Percentiles rank a stretch among this genome's conserved stretches.
These are phyloP conservation scores for Callyntrura guangdongensis DNA, from an alignment of 2,888 invertebrate species.

Conservation along the genomic window DNA sequence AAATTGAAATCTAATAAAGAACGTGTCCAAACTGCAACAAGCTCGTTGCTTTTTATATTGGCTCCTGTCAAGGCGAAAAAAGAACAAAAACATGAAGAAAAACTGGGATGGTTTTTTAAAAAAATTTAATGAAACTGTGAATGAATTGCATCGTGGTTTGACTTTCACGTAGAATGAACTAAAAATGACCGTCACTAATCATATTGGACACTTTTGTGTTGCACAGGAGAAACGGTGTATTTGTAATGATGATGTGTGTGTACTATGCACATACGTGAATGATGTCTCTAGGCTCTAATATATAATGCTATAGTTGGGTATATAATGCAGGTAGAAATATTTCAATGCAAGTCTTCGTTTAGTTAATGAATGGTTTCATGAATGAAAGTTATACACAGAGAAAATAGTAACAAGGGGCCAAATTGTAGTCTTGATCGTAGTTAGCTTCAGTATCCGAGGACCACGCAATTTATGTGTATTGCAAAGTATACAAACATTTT, in stretches of 20 bases:
- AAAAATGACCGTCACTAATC: conserved; percentile 53
- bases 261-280: not conserved
- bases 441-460: too few species aligned
- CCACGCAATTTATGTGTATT: not conserved
- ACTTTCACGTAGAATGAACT: not conserved
- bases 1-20: conserved; percentile 37
- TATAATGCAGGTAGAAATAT: not conserved
- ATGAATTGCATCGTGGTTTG: conserved; percentile 1
- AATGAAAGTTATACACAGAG: conserved; percentile 17
- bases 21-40: conserved; percentile 33
- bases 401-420: not conserved
- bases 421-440: not conserved
- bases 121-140: conserved; percentile 23
- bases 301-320: not conserved
- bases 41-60: conserved; percentile 25
- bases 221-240: not conserved
- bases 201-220: not conserved
- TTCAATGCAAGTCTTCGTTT: not conserved
- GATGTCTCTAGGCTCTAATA: too few species aligned
- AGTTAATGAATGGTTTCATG: conserved; percentile 14
- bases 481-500: not conserved
- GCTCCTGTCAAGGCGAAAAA: conserved; percentile 22
- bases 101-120: conserved; percentile 24
- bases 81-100: conserved; percentile 2
- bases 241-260: not conserved